These are phyloP conservation scores for Ostrea denselamellosa DNA, from an alignment of 1,140 invertebrate species.

Conservation along the genomic window DNA sequence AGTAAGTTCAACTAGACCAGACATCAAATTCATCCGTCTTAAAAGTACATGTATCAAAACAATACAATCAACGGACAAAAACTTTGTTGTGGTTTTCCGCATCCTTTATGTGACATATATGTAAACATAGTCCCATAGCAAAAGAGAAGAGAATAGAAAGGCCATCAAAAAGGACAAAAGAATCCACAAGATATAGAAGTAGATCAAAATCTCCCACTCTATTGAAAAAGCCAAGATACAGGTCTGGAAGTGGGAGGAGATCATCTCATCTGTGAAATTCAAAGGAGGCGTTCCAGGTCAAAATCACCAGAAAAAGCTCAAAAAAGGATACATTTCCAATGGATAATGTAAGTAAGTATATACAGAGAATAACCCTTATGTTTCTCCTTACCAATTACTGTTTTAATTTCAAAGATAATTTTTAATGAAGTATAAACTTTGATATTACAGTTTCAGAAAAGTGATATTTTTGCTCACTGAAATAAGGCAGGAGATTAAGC, in stretches of 20 bases:
- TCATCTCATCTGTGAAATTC: neutral
- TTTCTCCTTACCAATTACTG: neutral
- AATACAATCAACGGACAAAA: too few species aligned
- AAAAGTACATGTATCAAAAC: too few species aligned
- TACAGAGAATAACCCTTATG: neutral
- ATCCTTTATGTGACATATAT: too few species aligned
- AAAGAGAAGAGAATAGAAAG: neutral
- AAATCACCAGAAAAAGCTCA: neutral
- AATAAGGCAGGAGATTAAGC: neutral
- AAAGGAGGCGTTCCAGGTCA: neutral
- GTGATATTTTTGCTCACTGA: constrained; percentile 1
- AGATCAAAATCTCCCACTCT: neutral
- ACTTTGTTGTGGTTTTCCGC: too few species aligned
- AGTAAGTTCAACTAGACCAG: too few species aligned
- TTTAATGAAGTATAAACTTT: constrained; percentile 1
- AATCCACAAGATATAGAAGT: neutral
- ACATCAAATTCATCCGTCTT: too few species aligned
- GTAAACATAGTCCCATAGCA: neutral
- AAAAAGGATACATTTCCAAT: neutral
- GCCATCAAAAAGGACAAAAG: neutral
- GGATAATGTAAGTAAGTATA: constrained; percentile 1
- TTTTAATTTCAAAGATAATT: neutral
- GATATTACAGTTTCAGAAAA: constrained; percentile 13
- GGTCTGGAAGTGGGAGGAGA: neutral
- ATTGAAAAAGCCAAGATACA: neutral